A percentile compares a stretch with the other conserved stretches of the same genome.
These are phyloP conservation scores for Mareca penelope DNA, from an alignment of 2,797 vertebrate species.

Conservation along the genomic window DNA sequence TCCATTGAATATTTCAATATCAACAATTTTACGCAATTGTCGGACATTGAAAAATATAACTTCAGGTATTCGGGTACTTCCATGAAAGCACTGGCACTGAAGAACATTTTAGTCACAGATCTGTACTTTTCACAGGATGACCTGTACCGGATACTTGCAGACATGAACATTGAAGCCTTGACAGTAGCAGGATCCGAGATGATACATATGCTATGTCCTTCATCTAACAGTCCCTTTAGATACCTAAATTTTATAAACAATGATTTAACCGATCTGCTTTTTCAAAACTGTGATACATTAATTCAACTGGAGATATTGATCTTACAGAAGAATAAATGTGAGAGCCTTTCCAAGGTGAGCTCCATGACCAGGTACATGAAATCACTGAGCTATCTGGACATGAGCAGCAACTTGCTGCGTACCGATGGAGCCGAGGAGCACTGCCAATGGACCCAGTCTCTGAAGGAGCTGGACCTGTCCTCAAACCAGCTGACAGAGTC, in stretches of 20 bases:
- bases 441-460: constrained; percentile 81
- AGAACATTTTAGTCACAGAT: constrained; percentile 13
- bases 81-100: constrained; percentile 74
- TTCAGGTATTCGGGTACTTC: constrained; percentile 44
- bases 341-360: constrained; percentile 77
- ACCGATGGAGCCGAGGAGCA: constrained; percentile 28
- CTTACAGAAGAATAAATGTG: constrained; percentile 81
- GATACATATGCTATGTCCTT: constrained; percentile 87
- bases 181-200: constrained; percentile 77
- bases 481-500: constrained; percentile 80
- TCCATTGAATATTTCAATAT: constrained; percentile 76
- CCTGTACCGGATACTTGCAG: constrained; percentile 82
- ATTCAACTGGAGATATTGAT: constrained; percentile 74
- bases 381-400: constrained; percentile 82
- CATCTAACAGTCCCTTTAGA: constrained; percentile 67
- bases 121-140: constrained; percentile 76
- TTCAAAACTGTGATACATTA: constrained; percentile 82
- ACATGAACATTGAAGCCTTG: constrained; percentile 79
- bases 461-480: constrained; percentile 82
- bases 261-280: constrained; percentile 84
- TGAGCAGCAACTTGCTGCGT: constrained; percentile 83
- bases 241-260: constrained; percentile 83
- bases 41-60: fast-evolving
- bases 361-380: constrained; percentile 80
- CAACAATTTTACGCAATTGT: constrained; percentile 31